These are phyloP conservation scores for Clanis bilineata DNA, from an alignment of 2,888 invertebrate genomes.

Conservation along the genomic window DNA sequence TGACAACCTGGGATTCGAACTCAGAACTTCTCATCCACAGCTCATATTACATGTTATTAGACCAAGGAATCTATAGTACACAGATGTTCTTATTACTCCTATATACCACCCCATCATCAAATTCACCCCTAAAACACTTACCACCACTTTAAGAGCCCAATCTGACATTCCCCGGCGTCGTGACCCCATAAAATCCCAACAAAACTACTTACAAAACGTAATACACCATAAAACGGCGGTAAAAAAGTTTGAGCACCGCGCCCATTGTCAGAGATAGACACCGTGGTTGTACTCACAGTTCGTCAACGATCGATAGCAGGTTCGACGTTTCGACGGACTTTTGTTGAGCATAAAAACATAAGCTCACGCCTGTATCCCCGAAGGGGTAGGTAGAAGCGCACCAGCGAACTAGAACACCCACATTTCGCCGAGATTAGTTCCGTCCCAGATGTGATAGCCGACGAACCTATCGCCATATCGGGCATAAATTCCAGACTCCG, in stretches of 20 bases:
- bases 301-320: slow-evolving; percentile 51
- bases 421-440: no score
- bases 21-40: no score
- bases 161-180: background rate
- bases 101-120: background rate
- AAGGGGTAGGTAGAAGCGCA: no score
- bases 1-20: no score
- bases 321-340: slow-evolving; percentile 24
- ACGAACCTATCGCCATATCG: no score
- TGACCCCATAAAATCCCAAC: background rate
- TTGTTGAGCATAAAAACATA: no score
- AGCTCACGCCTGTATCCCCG: no score
- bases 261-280: slow-evolving; percentile 30
- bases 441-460: no score
- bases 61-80: no score
- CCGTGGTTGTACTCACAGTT: slow-evolving; percentile 38
- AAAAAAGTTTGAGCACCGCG: slow-evolving; percentile 38
- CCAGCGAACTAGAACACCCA: no score
- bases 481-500: no score
- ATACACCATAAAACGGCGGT: background rate
- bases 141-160: background rate
- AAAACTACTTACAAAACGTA: background rate
- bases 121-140: background rate
- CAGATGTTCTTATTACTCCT: background rate
- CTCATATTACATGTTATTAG: no score